Evolutionary conservation across 23 tunicate species (phyloP).

Genomic region (Botrylloides violaceus): DNA sequence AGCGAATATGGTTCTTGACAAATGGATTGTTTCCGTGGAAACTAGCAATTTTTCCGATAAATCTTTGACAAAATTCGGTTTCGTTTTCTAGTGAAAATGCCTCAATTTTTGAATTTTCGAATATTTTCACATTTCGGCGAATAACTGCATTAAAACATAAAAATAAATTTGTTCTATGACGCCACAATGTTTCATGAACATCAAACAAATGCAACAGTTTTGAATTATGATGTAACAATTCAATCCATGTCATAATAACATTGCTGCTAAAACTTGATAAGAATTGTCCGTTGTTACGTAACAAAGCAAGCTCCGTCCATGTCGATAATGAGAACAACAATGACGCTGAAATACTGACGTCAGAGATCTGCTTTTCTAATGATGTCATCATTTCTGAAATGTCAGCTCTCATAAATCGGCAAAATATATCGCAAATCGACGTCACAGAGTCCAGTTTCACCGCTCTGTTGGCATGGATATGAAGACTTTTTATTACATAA

Average conservation of each 20-base stretch:
- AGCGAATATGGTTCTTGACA: no score
- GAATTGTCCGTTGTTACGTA: not conserved
- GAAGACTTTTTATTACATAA: not conserved
- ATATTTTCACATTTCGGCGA: no score
- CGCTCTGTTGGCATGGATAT: not conserved
- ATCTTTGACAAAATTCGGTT: constrained; percentile 1
- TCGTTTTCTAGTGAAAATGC: constrained; percentile 5
- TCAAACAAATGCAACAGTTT: not conserved
- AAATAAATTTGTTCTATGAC: constrained; percentile 5
- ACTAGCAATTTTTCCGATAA: no score
- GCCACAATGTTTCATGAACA: constrained; percentile 6
- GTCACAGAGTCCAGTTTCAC: not conserved
- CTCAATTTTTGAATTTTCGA: not conserved
- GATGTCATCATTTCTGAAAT: not conserved
- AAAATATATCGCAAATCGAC: no score
- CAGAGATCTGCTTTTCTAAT: constrained; percentile 3
- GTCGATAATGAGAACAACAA: not conserved
- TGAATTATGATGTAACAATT: constrained; percentile 4
- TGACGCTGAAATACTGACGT: not conserved
- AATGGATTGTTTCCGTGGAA: no score
- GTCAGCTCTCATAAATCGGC: not conserved
- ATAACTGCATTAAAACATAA: no score
- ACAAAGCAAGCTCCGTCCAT: not conserved
- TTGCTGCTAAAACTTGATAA: not conserved
- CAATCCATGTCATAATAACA: not conserved